These are phyloP conservation scores for Gorilla gorilla DNA, from an alignment of 2,113 vertebrate genomes.

Conservation along the genomic window DNA sequence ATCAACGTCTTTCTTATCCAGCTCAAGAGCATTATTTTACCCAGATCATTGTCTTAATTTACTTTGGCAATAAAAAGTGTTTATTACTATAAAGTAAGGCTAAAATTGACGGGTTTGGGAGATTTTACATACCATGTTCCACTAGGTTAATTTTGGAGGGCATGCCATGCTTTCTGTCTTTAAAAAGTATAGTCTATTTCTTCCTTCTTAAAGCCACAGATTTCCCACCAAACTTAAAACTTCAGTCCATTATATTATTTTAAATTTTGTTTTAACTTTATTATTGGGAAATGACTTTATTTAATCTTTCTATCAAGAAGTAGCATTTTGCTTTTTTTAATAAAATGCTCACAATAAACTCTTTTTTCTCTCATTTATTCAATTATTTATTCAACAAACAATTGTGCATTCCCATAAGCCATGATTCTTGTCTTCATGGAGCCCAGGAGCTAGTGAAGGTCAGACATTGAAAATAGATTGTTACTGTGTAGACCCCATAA, in stretches of 20 bases:
- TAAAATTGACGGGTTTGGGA: slow-evolving; percentile 19
- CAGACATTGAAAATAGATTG: not conserved
- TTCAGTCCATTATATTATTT: not conserved
- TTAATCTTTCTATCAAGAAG: slow-evolving; percentile 34
- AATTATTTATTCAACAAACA: slow-evolving; percentile 21
- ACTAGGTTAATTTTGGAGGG: slow-evolving; percentile 35
- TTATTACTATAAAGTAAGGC: slow-evolving; percentile 15
- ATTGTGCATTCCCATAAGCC: not conserved
- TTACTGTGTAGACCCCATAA: not conserved
- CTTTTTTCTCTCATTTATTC: not conserved
- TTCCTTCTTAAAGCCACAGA: slow-evolving; percentile 28
- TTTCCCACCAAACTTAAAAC: slow-evolving; percentile 9
- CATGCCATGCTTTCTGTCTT: not conserved
- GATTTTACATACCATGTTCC: not conserved
- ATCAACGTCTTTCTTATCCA: slow-evolving; percentile 59
- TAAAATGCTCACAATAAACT: not conserved
- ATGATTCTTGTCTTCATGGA: not conserved
- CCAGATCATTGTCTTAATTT: slow-evolving; percentile 29
- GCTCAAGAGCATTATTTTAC: slow-evolving; percentile 19
- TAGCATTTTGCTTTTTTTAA: not conserved
- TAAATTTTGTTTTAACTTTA: slow-evolving; percentile 32
- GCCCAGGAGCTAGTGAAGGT: not conserved
- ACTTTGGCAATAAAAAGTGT: slow-evolving; percentile 29
- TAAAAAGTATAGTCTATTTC: slow-evolving; percentile 24
- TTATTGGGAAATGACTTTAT: slow-evolving; percentile 36